These are phyloP conservation scores for Cossypha dichroa DNA, from an alignment of 2,797 vertebrate genomes.

Conservation along the genomic window DNA sequence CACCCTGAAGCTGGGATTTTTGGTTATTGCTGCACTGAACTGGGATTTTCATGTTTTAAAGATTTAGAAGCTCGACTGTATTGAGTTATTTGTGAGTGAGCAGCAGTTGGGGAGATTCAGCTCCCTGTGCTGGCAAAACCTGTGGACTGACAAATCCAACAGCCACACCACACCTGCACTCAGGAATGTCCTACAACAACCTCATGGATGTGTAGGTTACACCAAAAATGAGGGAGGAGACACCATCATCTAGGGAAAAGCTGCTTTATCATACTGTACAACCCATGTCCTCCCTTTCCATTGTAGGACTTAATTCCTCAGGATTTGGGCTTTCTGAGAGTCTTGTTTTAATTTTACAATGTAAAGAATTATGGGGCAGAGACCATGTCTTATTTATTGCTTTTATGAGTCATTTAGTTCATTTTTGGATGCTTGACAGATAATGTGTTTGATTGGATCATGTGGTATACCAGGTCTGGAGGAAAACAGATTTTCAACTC, in stretches of 20 bases:
- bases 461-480: conserved; percentile 8
- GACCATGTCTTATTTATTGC: not conserved
- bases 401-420: conserved; percentile 36
- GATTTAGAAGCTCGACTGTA: not conserved
- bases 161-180: not conserved
- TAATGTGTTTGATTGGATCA: conserved; percentile 53
- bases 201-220: not conserved
- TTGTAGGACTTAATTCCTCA: not conserved
- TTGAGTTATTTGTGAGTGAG: not conserved
- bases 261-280: not conserved
- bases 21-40: not conserved
- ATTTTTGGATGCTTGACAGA: conserved; percentile 39
- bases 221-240: not conserved
- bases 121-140: not conserved
- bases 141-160: not conserved
- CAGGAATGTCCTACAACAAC: not conserved
- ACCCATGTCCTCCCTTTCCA: not conserved
- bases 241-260: not conserved
- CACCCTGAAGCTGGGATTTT: not conserved
- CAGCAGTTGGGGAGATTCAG: not conserved
- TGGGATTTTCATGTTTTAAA: not conserved
- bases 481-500: conserved; percentile 42
- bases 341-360: not conserved
- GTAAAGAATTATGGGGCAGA: conserved; percentile 2
- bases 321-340: not conserved